Conservation (phyloP, 2,888 invertebrate genomes). For the Belgica antarctica region DNA sequence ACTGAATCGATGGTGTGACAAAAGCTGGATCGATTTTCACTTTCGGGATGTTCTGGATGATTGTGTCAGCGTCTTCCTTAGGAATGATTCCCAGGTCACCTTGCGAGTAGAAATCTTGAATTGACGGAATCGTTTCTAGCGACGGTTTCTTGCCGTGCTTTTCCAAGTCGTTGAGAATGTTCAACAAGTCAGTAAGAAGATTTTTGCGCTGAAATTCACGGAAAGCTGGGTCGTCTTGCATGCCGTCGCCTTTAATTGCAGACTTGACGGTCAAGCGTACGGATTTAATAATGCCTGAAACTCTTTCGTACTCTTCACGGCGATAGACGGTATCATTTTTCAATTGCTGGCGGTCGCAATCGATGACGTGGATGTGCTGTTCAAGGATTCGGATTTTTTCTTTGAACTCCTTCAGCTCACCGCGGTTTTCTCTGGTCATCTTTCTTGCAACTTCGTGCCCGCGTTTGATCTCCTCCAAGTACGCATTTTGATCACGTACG, state of each 20-base stretch:
- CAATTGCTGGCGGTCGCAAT: constrained; percentile 57
- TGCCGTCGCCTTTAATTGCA: constrained; percentile 55
- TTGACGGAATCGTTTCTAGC: constrained; percentile 3
- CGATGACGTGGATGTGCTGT: constrained; percentile 59
- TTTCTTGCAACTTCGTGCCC: constrained; percentile 29
- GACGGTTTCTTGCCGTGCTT: not conserved
- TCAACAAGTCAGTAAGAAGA: constrained; percentile 58
- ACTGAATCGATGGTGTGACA: not conserved
- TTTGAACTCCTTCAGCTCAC: constrained; percentile 47
- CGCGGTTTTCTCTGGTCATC: constrained; percentile 34
- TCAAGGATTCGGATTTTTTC: constrained; percentile 53
- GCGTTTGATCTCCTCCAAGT: constrained; percentile 32
- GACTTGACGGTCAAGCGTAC: constrained; percentile 63
- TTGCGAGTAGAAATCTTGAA: constrained; percentile 22
- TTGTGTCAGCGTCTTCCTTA: not conserved
- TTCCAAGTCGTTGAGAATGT: constrained; percentile 48
- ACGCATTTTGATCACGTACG: constrained; percentile 56
- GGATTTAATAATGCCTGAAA: constrained; percentile 61
- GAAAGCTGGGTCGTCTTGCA: constrained; percentile 56
- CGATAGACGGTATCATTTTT: constrained; percentile 56
- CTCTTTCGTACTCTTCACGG: constrained; percentile 58
- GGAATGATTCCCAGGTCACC: constrained; percentile 32
- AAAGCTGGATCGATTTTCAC: not conserved
- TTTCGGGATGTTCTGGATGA: not conserved
- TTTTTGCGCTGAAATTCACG: constrained; percentile 59